Evolutionary conservation across 2,888 invertebrate species (phyloP).

Genomic region (Gymnosoma rotundatum): DNA sequence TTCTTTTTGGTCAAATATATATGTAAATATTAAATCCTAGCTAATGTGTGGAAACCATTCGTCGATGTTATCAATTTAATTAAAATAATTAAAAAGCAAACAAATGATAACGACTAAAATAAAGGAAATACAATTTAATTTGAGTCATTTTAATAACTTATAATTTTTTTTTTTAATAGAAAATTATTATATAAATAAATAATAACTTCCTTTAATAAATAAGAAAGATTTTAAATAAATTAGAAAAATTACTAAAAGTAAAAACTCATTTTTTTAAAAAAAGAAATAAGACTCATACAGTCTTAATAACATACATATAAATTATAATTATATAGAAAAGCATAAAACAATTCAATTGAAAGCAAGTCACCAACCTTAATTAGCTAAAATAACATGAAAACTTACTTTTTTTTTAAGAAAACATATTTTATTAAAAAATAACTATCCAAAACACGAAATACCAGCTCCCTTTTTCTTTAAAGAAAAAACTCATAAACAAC

Average conservation of each 20-base stretch:
- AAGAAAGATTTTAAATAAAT: background rate
- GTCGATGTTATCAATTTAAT: background rate
- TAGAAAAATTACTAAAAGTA: too few species aligned
- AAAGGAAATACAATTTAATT: conserved; percentile 13
- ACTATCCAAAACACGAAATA: conserved; percentile 26
- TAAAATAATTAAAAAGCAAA: background rate
- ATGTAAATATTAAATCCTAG: background rate
- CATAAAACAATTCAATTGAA: too few species aligned
- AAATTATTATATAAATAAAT: too few species aligned
- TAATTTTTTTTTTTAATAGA: too few species aligned
- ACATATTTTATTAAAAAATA: background rate
- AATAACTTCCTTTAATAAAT: conserved; percentile 5
- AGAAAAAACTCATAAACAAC: conserved; percentile 1
- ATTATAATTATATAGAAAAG: too few species aligned
- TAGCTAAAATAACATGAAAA: background rate
- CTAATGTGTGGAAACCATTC: background rate
- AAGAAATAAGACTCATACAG: too few species aligned
- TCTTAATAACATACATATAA: background rate
- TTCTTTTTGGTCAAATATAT: background rate
- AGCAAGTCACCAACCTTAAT: too few species aligned
- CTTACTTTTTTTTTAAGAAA: background rate
- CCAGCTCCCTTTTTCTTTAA: conserved; percentile 47
- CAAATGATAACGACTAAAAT: conserved; percentile 13
- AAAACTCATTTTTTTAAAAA: too few species aligned
- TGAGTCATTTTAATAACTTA: too few species aligned